Evolutionary conservation across 1,140 invertebrate genomes (phyloP).

Genomic region (Ceratina japonica): DNA sequence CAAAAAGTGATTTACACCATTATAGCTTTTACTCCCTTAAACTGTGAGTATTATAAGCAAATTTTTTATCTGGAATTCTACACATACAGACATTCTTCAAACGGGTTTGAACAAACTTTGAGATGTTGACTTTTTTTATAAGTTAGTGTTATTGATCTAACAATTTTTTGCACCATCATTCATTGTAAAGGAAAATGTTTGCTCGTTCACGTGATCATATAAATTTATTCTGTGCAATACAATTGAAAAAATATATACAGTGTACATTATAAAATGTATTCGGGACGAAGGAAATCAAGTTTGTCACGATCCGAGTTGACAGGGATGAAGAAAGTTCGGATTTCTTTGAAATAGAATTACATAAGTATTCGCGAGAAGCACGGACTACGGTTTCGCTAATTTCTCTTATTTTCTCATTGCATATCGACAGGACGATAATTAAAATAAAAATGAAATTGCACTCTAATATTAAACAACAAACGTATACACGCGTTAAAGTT

Average conservation of each 20-base stretch:
- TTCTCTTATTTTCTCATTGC: not conserved
- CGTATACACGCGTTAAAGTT: not conserved
- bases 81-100: too few relatives aligned
- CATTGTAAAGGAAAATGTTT: not conserved
- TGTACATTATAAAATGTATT: conserved; percentile 17
- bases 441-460: not conserved
- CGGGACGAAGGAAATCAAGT: not conserved
- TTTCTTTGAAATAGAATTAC: too few relatives aligned
- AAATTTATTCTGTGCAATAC: conserved; percentile 44
- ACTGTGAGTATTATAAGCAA: too few relatives aligned
- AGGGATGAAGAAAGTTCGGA: not conserved
- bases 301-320: not conserved
- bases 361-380: too few relatives aligned
- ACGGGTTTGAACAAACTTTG: too few relatives aligned
- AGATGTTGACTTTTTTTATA: too few relatives aligned
- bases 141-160: too few relatives aligned
- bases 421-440: not conserved
- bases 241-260: conserved; percentile 42
- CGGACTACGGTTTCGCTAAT: not conserved
- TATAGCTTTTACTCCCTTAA: too few relatives aligned
- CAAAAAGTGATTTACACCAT: too few relatives aligned
- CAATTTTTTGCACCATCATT: too few relatives aligned
- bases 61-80: too few relatives aligned
- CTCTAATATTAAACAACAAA: not conserved
- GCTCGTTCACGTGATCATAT: conserved; percentile 23